Conservation (phyloP, 2,797 vertebrate genomes). For the Heteromormyrus szaboi region DNA sequence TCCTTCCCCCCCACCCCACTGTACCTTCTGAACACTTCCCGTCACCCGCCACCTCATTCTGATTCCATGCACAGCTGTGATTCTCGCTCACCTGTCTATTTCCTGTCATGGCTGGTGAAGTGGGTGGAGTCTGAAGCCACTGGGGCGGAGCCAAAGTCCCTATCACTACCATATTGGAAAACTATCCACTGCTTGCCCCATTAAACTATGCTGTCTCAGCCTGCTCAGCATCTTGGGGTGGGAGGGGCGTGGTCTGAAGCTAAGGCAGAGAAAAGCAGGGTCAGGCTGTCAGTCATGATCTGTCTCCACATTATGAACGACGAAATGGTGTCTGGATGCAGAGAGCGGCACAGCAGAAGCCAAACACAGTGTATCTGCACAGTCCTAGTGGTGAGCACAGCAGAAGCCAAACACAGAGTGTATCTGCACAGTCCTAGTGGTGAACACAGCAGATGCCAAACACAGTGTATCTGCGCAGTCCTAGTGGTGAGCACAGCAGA, state of each 20-base stretch:
- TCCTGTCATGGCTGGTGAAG: neutral
- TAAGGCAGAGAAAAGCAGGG: too few species aligned
- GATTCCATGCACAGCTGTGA: neutral
- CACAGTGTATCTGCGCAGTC: too few species aligned
- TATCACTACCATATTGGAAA: neutral
- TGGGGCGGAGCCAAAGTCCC: neutral
- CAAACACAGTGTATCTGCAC: too few species aligned
- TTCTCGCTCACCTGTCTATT: neutral
- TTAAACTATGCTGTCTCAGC: neutral
- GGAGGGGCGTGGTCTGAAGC: neutral
- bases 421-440: too few species aligned
- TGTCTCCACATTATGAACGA: neutral
- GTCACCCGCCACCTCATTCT: neutral
- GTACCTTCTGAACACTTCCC: neutral
- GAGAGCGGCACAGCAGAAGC: neutral
- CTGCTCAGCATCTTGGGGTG: neutral
- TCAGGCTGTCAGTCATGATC: neutral
- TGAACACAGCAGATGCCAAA: too few species aligned
- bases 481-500: neutral
- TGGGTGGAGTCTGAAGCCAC: neutral
- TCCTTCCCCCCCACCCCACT: neutral
- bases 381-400: too few species aligned
- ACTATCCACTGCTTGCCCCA: neutral
- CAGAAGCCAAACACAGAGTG: too few species aligned
- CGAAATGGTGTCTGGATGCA: neutral